Base-by-base conservation (phyloP, 2,113 vertebrate genomes). In the Agelaius phoeniceus region DNA sequence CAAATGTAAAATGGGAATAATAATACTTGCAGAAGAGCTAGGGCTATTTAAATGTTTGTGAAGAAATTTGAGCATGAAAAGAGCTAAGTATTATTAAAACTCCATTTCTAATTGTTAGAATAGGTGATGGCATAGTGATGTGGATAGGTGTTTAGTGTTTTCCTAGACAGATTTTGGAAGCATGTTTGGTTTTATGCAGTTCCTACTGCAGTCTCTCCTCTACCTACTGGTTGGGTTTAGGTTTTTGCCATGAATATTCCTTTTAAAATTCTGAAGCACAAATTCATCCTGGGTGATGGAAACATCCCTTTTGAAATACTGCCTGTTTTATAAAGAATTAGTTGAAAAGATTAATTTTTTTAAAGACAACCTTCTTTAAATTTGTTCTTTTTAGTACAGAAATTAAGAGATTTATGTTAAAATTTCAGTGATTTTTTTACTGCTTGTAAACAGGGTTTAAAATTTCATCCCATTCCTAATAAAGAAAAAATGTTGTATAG, bases 181-280 rank as follows among this genome's bases (percentile, higher is more conserved):
- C 68, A 80, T 90, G 89, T 77, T 94, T 1, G 6, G 35, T 72
- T 94, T 84, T 87, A 65, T 62, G 19, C 67, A 65, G 65, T 93
- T 55, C 0, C 0, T 76, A 71, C 8, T 57, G 73, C 51, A 79
- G 2, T 49, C 51, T 89, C 76, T 93, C 61, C 87, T 91, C 77
- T 89, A 86, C 86, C 67, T 84, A 79, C 37, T 76, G 43, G 65
- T 3, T 90, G 73, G 73, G 73, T 86, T 94, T 91, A 90, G n/a
- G 66, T 41, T 79, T 90, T 90, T 78, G 83, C 83, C 74, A 92
- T 4, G 6, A 93, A 58, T 79, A 43, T 76, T 94, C 76, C 37
- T 94, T 86, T 93, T 46, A 68, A 78, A 69, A 58, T 89, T 90
- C 52, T 73, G 46, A 96, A 97, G 94, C 94, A 96, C 93, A 97